phyloP scores from a whole-genome alignment of 2,113 vertebrate genomes.

The Calidris pugnax region DNA sequence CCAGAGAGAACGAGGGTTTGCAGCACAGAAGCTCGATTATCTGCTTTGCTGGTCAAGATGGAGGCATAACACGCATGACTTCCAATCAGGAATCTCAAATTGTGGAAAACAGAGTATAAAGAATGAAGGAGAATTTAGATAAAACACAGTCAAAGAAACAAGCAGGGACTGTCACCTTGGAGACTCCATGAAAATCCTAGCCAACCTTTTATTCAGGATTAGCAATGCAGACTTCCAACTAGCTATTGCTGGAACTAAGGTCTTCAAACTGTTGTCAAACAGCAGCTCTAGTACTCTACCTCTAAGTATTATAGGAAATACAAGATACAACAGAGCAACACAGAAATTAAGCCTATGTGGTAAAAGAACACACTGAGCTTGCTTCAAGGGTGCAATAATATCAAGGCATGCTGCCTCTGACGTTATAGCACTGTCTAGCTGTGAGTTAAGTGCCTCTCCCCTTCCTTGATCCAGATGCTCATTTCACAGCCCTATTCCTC shows the following conservation, averaged over 20 bases:
- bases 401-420: background rate
- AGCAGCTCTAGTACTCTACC: background rate
- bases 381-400: background rate
- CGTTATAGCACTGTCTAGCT: background rate
- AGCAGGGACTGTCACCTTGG: background rate
- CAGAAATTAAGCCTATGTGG: background rate
- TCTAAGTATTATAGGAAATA: background rate
- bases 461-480: background rate
- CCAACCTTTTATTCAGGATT: background rate
- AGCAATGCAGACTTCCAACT: background rate
- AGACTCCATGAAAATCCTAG: background rate
- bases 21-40: background rate
- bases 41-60: background rate
- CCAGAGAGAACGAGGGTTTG: background rate
- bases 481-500: background rate
- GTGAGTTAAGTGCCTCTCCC: background rate
- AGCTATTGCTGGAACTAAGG: background rate
- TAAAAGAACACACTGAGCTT: background rate
- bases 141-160: background rate
- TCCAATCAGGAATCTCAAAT: background rate
- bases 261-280: background rate
- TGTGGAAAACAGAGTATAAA: background rate
- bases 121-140: background rate
- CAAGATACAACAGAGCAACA: background rate
- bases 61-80: background rate